phyloP scores from a whole-genome alignment of 2,888 invertebrate species.

The Ormyrus pomaceus region DNA sequence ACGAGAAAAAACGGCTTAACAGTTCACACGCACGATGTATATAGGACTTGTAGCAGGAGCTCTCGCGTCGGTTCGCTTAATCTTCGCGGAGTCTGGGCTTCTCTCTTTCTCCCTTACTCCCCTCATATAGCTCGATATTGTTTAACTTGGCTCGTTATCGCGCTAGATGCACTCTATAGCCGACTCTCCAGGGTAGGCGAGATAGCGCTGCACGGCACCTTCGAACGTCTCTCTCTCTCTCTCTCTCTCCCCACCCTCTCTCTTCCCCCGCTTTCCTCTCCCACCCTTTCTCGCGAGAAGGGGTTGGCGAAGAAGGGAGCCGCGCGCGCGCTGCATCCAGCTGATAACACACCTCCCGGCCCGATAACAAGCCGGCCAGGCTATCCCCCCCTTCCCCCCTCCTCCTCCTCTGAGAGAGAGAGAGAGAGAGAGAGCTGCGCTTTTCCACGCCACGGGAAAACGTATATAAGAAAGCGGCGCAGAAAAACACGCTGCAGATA shows the following conservation, averaged over 20 bases:
- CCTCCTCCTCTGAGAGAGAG: not conserved
- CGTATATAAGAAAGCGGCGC: slow-evolving; percentile 18
- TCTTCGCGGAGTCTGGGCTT: slow-evolving; percentile 66
- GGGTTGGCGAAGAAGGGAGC: slow-evolving; percentile 61
- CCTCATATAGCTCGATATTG: slow-evolving; percentile 74
- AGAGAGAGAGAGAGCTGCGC: slow-evolving; percentile 18
- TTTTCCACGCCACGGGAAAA: slow-evolving; percentile 42
- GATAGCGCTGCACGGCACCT: slow-evolving; percentile 60
- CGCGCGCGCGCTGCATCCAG: slow-evolving; percentile 70
- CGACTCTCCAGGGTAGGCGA: slow-evolving; percentile 70
- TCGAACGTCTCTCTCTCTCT: slow-evolving; percentile 49
- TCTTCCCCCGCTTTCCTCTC: slow-evolving; percentile 46
- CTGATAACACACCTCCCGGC: slow-evolving; percentile 72
- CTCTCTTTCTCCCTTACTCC: slow-evolving; percentile 59
- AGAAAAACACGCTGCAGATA: slow-evolving; percentile 5
- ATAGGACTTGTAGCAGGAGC: not conserved
- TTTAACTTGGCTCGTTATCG: slow-evolving; percentile 75
- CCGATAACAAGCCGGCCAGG: slow-evolving; percentile 74
- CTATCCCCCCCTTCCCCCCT: slow-evolving; percentile 62
- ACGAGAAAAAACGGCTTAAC: slow-evolving; percentile 11
- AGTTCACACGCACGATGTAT: slow-evolving; percentile 36
- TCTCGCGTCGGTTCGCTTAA: slow-evolving; percentile 65
- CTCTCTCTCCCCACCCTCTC: slow-evolving; percentile 48
- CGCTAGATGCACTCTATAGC: slow-evolving; percentile 74
- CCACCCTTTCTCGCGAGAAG: slow-evolving; percentile 31